A percentile compares a stretch with the other conserved stretches of the same genome.
phyloP scores from a whole-genome alignment of 2,888 invertebrate species.

The Byasa hedistus region DNA sequence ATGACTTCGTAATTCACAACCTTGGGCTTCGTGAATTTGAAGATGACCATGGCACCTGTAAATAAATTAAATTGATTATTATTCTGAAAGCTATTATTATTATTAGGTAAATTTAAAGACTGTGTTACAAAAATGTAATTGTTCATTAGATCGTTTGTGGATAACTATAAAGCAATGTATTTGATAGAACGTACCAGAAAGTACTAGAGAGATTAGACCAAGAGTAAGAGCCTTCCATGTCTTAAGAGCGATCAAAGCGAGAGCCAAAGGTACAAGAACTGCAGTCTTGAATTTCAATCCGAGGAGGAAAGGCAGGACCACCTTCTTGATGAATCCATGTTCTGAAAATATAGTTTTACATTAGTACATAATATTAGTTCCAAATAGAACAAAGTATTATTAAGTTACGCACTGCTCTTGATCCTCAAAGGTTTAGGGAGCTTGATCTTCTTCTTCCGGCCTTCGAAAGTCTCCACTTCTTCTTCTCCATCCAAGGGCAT shows the following conservation, averaged over 20 bases:
- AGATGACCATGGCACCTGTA: conserved; percentile 87
- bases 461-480: conserved; percentile 67
- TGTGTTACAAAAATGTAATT: background rate
- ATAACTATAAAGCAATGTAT: background rate
- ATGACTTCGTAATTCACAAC: conserved; percentile 93
- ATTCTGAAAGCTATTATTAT: background rate
- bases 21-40: conserved; percentile 93
- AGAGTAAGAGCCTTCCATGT: conserved; percentile 94
- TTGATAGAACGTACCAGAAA: conserved; percentile 80
- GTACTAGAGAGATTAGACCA: conserved; percentile 89
- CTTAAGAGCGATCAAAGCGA: conserved; percentile 91
- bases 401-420: conserved; percentile 65
- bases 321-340: conserved; percentile 90
- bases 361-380: conserved; percentile 15
- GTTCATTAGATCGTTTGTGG: background rate
- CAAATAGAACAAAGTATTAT: conserved; percentile 11
- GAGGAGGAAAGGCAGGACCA: conserved; percentile 90
- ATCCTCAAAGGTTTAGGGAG: conserved; percentile 76
- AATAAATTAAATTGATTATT: conserved; percentile 22
- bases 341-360: conserved; percentile 74
- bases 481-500: conserved; percentile 84
- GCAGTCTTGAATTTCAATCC: conserved; percentile 93
- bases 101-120: background rate
- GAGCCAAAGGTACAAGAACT: conserved; percentile 88
- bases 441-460: conserved; percentile 76